Conservation (phyloP, 2,113 vertebrate species). For the Oryctolagus cuniculus region mOryCun1.1 NC_091434.1:127986501-127987000, state of each 20-base stretch:
- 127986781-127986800: neutral
- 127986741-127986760: neutral
- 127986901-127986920: neutral
- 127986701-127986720: neutral
- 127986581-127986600: neutral
- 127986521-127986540: neutral
- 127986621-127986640: neutral
- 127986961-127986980: neutral
- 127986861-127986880: neutral
- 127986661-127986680: neutral
- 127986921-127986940: neutral
- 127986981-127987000: neutral
- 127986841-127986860: neutral
- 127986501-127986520: neutral
- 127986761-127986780: neutral
- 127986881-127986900: neutral
- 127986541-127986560: neutral
- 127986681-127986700: neutral
- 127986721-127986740: neutral
- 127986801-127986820: neutral
- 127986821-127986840: neutral
- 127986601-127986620: neutral
- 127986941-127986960: neutral
- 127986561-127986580: neutral
- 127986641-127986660: conserved; percentile 5